Percentiles rank a stretch among this genome's conserved stretches.
Conservation (phyloP, 2,888 invertebrate genomes). For the Caenorhabditis macrosperma region DNA sequence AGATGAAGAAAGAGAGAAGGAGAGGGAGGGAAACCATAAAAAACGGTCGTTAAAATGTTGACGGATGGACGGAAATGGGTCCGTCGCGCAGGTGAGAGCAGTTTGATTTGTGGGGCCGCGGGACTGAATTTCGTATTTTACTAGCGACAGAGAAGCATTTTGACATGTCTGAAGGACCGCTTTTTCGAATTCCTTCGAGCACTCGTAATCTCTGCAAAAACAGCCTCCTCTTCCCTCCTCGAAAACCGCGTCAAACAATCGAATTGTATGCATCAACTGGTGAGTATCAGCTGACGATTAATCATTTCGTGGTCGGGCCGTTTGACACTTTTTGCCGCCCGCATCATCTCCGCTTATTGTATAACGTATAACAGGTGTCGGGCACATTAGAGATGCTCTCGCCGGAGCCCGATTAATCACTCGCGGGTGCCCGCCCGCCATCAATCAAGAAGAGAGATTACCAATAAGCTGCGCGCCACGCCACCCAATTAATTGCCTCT, state of each 20-base stretch:
- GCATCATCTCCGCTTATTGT: constrained; percentile 31
- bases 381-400: neutral
- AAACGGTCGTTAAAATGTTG: constrained; percentile 14
- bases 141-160: too few species aligned
- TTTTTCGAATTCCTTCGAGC: constrained; percentile 1
- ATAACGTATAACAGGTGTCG: constrained; percentile 46
- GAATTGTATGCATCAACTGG: constrained; percentile 19
- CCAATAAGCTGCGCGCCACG: constrained; percentile 43
- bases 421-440: constrained; percentile 5
- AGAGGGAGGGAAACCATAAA: constrained; percentile 2
- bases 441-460: constrained; percentile 57
- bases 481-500: constrained; percentile 47
- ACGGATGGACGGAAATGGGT: neutral
- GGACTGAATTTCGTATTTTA: neutral
- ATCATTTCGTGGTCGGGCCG: constrained; percentile 41
- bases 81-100: constrained; percentile 7
- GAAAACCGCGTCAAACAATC: constrained; percentile 15
- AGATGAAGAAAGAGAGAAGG: neutral
- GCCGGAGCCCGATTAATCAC: constrained; percentile 32
- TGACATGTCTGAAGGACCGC: neutral
- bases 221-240: constrained; percentile 3
- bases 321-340: constrained; percentile 26
- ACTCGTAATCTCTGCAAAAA: neutral
- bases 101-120: neutral
- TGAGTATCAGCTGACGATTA: constrained; percentile 48